phyloP scores from a whole-genome alignment of 2,888 invertebrate genomes.

The Cyrtodaria siliqua region DNA sequence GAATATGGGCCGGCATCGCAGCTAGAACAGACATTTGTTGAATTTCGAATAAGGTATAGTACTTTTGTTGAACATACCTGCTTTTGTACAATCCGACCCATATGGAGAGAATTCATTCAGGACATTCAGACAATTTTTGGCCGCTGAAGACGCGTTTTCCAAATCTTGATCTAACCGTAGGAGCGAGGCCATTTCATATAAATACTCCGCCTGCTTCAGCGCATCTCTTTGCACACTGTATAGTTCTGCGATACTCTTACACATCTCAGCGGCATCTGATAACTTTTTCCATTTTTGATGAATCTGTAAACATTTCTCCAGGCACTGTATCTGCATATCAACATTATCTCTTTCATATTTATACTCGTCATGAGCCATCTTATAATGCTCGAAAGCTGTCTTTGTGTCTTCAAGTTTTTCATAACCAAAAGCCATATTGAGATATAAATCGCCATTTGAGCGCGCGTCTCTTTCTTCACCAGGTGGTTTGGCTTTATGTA shows the following conservation, averaged over 20 bases:
- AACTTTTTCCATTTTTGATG: constrained; percentile 14
- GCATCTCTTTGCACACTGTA: constrained; percentile 48
- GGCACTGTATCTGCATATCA: constrained; percentile 67
- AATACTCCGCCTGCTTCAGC: constrained; percentile 57
- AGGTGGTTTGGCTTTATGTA: constrained; percentile 69
- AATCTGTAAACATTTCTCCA: constrained; percentile 59
- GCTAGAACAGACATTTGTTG: no score
- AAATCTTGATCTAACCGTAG: constrained; percentile 26
- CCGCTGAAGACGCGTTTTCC: constrained; percentile 34
- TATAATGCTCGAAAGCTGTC: constrained; percentile 72
- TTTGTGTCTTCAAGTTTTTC: constrained; percentile 65
- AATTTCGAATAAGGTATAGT: no score
- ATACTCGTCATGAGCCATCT: constrained; percentile 75
- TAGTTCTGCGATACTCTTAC: constrained; percentile 50
- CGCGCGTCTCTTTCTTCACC: constrained; percentile 42
- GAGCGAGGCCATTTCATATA: constrained; percentile 61
- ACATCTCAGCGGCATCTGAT: constrained; percentile 36
- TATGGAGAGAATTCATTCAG: constrained; percentile 27
- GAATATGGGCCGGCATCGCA: no score
- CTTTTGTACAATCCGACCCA: constrained; percentile 23
- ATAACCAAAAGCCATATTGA: constrained; percentile 80
- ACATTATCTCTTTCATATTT: constrained; percentile 66
- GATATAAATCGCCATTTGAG: constrained; percentile 77
- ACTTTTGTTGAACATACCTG: constrained; percentile 22
- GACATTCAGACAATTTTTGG: constrained; percentile 53